These are phyloP conservation scores for Apodemus agrarius DNA, from an alignment of 2,797 vertebrate genomes.

Conservation along the genomic window DNA sequence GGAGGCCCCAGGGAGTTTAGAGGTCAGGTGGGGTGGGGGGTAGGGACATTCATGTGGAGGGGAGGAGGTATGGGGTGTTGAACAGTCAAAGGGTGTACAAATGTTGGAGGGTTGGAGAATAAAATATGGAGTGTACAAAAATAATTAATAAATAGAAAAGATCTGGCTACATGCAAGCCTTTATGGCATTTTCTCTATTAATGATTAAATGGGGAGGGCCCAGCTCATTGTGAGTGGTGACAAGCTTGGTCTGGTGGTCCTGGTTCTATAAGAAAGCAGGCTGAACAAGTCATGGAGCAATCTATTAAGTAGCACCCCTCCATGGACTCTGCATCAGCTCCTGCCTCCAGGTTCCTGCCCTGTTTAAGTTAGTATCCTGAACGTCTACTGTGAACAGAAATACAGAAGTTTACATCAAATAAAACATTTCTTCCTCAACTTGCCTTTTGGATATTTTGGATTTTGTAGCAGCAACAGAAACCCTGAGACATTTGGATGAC, in stretches of 20 bases:
- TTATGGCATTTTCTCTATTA: not conserved
- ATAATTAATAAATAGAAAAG: not conserved
- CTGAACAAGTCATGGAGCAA: not conserved
- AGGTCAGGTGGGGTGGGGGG: too few species aligned
- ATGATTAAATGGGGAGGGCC: not conserved
- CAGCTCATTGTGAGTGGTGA: not conserved
- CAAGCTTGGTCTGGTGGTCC: not conserved
- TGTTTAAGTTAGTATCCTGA: not conserved
- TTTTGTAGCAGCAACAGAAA: not conserved
- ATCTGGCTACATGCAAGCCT: not conserved
- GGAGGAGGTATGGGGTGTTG: too few species aligned
- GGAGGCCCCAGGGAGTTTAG: too few species aligned
- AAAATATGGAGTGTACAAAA: too few species aligned
- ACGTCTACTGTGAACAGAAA: not conserved
- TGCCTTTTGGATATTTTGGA: not conserved
- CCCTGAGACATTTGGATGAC: slow-evolving; percentile 88
- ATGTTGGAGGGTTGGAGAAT: too few species aligned
- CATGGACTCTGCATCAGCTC: not conserved
- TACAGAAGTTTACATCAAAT: not conserved
- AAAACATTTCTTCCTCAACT: not conserved
- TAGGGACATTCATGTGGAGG: too few species aligned
- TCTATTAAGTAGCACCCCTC: not conserved
- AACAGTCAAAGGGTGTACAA: too few species aligned
- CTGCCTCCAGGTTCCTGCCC: not conserved
- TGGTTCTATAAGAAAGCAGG: not conserved